These are phyloP conservation scores for Brachionus rubens DNA, from an alignment of 1,140 invertebrate genomes.

Conservation along the genomic window DNA sequence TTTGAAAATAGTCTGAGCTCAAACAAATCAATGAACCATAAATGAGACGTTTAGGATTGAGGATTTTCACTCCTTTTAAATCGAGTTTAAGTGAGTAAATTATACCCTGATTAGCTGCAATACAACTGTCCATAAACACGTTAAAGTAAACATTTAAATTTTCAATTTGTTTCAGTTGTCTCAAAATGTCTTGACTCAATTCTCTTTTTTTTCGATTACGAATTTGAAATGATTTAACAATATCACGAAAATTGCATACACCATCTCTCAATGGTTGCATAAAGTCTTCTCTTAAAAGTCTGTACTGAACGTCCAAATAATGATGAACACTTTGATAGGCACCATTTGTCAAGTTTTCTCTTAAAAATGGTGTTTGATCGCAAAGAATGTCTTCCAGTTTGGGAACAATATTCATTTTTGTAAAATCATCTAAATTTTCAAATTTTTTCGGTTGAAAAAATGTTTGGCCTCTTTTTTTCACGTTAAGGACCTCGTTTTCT, in stretches of 20 bases:
- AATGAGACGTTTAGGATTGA: conserved; percentile 64
- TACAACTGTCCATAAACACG: not conserved
- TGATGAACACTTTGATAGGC: conserved; percentile 67
- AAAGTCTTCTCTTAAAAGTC: conserved; percentile 71
- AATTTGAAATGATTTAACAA: not conserved
- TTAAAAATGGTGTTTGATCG: conserved; percentile 56
- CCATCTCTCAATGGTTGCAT: conserved; percentile 59
- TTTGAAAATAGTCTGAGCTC: not conserved
- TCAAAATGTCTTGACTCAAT: not conserved
- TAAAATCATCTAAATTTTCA: conserved; percentile 50
- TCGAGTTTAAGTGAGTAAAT: conserved; percentile 48
- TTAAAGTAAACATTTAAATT: not conserved
- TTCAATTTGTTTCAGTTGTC: not conserved
- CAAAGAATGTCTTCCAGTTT: conserved; percentile 50
- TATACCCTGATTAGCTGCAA: conserved; percentile 1
- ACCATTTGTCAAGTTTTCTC: conserved; percentile 66
- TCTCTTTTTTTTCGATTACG: not conserved
- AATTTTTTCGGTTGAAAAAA: not conserved
- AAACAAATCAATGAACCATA: conserved; percentile 58
- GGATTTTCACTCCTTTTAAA: conserved; percentile 36
- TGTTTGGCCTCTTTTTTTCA: not conserved
- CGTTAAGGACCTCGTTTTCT: not conserved
- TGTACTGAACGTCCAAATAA: conserved; percentile 73
- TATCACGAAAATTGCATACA: conserved; percentile 51
- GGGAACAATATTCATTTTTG: conserved; percentile 53